Evolutionary conservation across 2,113 vertebrate genomes (phyloP).

Genomic region (Cephalopterus ornatus): DNA sequence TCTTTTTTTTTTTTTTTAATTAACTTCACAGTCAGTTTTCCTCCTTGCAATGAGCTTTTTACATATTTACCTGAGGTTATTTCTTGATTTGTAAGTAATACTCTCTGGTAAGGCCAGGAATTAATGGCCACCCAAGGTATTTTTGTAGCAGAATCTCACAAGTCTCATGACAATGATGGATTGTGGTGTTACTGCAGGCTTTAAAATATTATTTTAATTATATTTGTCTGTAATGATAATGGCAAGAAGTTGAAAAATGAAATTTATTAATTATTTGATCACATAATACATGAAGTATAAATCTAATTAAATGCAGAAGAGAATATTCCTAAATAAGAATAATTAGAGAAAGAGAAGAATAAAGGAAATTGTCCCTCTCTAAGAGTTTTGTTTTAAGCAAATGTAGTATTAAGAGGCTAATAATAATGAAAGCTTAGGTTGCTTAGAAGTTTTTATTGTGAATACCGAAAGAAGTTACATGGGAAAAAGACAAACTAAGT

Average conservation of each 20-base stretch:
- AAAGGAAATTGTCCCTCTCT: neutral
- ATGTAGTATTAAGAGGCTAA: neutral
- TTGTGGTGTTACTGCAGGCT: neutral
- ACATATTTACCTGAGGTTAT: neutral
- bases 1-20: neutral
- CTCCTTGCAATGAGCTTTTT: neutral
- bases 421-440: neutral
- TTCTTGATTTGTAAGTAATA: neutral
- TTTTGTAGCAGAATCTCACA: neutral
- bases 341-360: neutral
- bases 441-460: neutral
- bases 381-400: neutral
- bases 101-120: neutral
- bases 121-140: neutral
- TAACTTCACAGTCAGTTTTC: neutral
- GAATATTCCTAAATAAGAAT: neutral
- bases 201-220: neutral
- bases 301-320: neutral
- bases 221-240: neutral
- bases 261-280: neutral
- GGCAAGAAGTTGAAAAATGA: neutral
- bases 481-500: neutral
- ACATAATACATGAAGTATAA: neutral
- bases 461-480: neutral
- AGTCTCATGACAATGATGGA: neutral